Evolutionary conservation across 1,140 invertebrate genomes (phyloP), one percentile per base, ranked within the genome.

Genomic region (Cepaea nemoralis): DNA sequence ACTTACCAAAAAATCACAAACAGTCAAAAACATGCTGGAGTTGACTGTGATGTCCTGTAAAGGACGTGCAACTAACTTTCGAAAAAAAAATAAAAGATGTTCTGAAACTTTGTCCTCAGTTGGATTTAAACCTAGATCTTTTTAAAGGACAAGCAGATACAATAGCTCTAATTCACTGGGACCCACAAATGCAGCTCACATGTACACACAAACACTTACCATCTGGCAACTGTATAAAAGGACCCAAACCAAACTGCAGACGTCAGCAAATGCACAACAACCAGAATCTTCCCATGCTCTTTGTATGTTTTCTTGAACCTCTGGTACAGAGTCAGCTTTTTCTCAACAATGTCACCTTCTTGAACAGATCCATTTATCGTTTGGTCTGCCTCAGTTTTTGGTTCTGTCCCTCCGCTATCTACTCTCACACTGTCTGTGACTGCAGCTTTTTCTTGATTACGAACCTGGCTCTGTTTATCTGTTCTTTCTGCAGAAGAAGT

Each of bases 271-370:
- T 99, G 97, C 0, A 98, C 96, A 42, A 96, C 96, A 78, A 98
- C 92, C 48, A 98, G 89, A 80, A 98, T 94, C 92, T 98, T 97
- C 95, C 97, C 98, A 92, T 99, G 98, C 89, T 98, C 95, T 91
- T 95, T 95, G 87, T 96, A 96, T 94, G 98, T 95, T 88, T 95
- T 93, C 91, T 98, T 98, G 91, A 98, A 97, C 87, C 94, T 94
- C 87, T 96, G 94, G 88, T 96, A 95, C 16, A 97, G 86, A 6
- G 94, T 92, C 40, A 93, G 84, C 85, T 95, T 94, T 40, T 78
- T 37, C 3, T 14, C n/a, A 14, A 24, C 8, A 10, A 22, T 24
- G 1, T 50, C 5, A 22, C 50, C 50, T 14, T 55, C 50, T 55
- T 8, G 19, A 1, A 55, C 50, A 14, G 50, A 55, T 22, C 50